Conservation (phyloP, 2,113 vertebrate genomes). For the Pangasianodon hypophthalmus region DNA sequence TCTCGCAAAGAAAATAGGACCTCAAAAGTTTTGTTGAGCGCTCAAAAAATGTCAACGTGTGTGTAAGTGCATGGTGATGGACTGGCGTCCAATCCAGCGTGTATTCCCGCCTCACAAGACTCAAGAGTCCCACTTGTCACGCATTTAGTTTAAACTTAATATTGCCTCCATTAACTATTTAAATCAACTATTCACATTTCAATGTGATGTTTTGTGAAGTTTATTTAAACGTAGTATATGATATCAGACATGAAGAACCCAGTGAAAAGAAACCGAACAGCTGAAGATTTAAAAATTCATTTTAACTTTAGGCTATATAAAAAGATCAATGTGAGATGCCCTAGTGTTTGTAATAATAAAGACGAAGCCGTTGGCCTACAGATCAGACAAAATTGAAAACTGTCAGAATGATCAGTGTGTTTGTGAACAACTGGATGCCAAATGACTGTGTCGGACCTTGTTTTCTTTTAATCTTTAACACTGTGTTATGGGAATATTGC, state of each 20-base stretch:
- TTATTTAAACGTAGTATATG: not conserved
- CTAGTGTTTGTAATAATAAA: conserved; percentile 2
- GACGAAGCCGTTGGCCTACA: not conserved
- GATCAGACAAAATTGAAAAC: not conserved
- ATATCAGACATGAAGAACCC: not conserved
- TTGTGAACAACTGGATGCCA: not conserved
- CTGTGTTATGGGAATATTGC: not conserved
- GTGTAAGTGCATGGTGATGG: not conserved
- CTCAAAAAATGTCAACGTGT: not conserved
- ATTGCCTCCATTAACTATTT: not conserved
- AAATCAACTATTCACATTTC: not conserved
- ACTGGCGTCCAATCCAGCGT: not conserved
- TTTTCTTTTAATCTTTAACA: not conserved
- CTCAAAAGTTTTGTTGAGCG: not conserved
- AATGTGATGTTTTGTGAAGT: no score
- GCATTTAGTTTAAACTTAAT: not conserved
- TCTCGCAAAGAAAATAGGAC: not conserved
- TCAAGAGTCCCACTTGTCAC: not conserved
- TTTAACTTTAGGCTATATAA: not conserved
- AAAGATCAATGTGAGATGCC: not conserved
- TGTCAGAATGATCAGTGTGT: not conserved
- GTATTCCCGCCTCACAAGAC: not conserved
- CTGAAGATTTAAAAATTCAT: not conserved
- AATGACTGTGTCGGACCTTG: not conserved
- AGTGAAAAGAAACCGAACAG: not conserved